Base-by-base conservation (phyloP, 92 coral and sea anemone species). In the Blastomussa wellsi region DNA sequence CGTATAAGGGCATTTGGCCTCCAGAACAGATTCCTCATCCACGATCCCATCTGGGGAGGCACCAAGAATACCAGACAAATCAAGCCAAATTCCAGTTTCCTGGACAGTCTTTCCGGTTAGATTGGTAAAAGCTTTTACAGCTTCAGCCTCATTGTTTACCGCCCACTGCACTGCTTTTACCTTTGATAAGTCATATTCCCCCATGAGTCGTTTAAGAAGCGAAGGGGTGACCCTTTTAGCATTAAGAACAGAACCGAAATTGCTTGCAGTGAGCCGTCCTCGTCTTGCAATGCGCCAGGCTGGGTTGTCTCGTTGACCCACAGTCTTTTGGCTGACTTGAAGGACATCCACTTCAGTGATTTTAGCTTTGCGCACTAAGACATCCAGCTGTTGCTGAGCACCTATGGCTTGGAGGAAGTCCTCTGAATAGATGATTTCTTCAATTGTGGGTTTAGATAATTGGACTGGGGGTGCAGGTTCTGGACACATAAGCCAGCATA, bases 401-500 rank as follows among this genome's bases (percentile, higher is more conserved):
- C 84, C 84, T 78, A 66, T 33, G 36, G 75, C 66, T 7, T 68
- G 22, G 35, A 78, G 79, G 71, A 86, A 78, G 5, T 79, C 85
- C 28, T 86, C 80, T 15, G 85, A 79, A 41, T 32, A 72, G 16
- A 86, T 86, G 41, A 86, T 79, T 41, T 86, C 89, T 52, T 78
- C 84, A 5, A 70, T 79, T 39, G 89, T 70, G 37, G 70, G 85
- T 24, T 71, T 57, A 0, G 86, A 73, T 13, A 86, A 73, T 47
- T 51, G n/a, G 28, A 47, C 74, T 57, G 57, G 49, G 37, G 32
- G 87, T 78, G 84, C 86, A 57, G 86, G 89, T 59, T 90, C 83
- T 59, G 91, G 88, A 67, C 81, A 78, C 88, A 84, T 84, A n/a
- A 81, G 71, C 90, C 90, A 89, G 20, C 87, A 85, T 13, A 86